Base-by-base conservation (phyloP, 2,113 vertebrate genomes). In the Taxidea taxus region DNA sequence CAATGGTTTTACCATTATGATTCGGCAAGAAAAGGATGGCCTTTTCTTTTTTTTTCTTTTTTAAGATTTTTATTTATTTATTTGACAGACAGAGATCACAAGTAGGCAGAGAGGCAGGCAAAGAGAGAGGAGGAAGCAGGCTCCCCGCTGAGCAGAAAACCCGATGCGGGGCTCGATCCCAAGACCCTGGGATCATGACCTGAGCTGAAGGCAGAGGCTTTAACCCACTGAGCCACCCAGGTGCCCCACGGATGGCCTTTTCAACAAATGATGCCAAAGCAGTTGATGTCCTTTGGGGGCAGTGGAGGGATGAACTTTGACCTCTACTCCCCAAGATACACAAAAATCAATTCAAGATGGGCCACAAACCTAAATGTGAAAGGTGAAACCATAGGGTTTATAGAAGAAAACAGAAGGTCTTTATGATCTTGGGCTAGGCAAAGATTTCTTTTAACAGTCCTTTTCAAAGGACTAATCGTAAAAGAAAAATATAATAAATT, bases 291-390 rank as follows among this genome's bases (percentile, higher is more conserved):
- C 68, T 94, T 70, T 64, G 39, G 18, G 2, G 51, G 7, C 0
- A 7, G 8, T 12, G 18, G 8, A 3, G 7, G 27, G 54, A 64
- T 91, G 64, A 95, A 80, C 62, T 42, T 62, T 72, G 70, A 54
- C n/a, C 42, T 95, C 56, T 44, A 44, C 54, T 44, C 68, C 60
- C 21, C 1, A 88, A 3, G 7, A 75, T 31, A 21, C 27, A 51
- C 29, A 82, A 66, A 95, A 92, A 37, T n/a, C 77, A 85, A 74
- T 94, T 96, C 58, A 77, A 90, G 42, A 42, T 56, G 39, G 58
- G 62, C n/a, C 49, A 82, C 37, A 93, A 58, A 49, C 47, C 39
- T 89, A 72, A 90, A 90, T 37, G 16, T 34, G n/a, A 72, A 95
- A 90, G 1, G 29, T 62, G 87, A 54, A 94, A 80, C 10, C 12